Conservation (phyloP, 2,113 vertebrate species). For the Epinephelus moara region DNA sequence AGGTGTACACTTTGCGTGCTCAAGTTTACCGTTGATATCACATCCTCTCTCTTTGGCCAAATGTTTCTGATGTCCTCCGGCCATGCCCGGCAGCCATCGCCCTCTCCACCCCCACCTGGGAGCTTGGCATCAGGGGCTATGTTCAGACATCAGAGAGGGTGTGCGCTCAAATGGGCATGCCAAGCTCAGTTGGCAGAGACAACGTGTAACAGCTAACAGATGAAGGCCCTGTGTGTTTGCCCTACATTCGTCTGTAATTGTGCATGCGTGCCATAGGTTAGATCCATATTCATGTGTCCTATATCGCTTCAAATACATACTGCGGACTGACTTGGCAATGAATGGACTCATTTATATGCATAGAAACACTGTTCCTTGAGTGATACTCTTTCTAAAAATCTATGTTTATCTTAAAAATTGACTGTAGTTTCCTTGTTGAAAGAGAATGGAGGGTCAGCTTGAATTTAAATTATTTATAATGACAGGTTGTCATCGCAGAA, state of each 20-base stretch:
- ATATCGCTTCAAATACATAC: slow-evolving; percentile 6
- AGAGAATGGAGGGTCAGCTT: neutral
- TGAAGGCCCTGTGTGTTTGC: slow-evolving; percentile 44
- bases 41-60: slow-evolving; percentile 4
- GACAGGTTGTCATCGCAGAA: neutral
- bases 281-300: slow-evolving; percentile 1
- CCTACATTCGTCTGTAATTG: slow-evolving; percentile 7
- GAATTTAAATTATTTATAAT: slow-evolving; percentile 5
- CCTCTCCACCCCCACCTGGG: slow-evolving; percentile 13
- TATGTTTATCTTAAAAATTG: neutral
- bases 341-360: neutral
- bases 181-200: slow-evolving; percentile 51
- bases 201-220: slow-evolving; percentile 57
- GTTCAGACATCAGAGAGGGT: slow-evolving; percentile 65
- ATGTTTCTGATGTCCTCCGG: slow-evolving; percentile 27
- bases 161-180: slow-evolving; percentile 35
- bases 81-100: slow-evolving; percentile 43
- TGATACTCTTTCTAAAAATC: neutral
- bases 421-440: neutral
- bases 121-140: slow-evolving; percentile 45
- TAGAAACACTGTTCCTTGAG: neutral
- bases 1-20: neutral
- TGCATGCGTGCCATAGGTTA: neutral
- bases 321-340: neutral
- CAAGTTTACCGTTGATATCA: slow-evolving; percentile 6